These are phyloP conservation scores for Apocrypta bakeri DNA, from an alignment of 1,140 invertebrate species.

Conservation along the genomic window DNA sequence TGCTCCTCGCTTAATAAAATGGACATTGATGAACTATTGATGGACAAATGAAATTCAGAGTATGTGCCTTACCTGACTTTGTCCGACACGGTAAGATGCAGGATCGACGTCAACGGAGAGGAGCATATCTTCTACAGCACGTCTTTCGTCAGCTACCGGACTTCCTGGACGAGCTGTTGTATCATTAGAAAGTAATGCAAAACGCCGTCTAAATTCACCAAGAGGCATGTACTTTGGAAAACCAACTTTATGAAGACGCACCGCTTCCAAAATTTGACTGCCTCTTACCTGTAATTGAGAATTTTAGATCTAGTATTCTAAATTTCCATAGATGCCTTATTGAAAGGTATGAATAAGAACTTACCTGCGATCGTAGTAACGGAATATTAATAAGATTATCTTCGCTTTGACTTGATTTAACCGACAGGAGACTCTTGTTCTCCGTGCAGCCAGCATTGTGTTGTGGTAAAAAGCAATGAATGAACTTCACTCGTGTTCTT, in stretches of 20 bases:
- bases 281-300: constrained; percentile 84
- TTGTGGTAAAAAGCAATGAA: constrained; percentile 91
- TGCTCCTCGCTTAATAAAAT: neutral
- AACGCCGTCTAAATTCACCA: constrained; percentile 90
- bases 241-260: constrained; percentile 93
- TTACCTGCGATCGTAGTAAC: constrained; percentile 88
- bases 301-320: constrained; percentile 19
- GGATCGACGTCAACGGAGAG: constrained; percentile 90
- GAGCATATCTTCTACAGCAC: constrained; percentile 86
- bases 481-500: constrained; percentile 87
- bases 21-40: no score
- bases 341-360: constrained; percentile 10
- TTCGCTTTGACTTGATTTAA: constrained; percentile 73
- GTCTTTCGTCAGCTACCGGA: constrained; percentile 78
- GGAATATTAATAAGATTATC: constrained; percentile 90
- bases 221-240: constrained; percentile 93
- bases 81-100: constrained; percentile 89
- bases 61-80: constrained; percentile 87
- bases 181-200: constrained; percentile 82
- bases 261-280: constrained; percentile 90
- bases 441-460: constrained; percentile 80
- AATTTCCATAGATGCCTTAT: constrained; percentile 32
- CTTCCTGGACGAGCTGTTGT: constrained; percentile 73
- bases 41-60: neutral
- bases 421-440: constrained; percentile 71